These are phyloP conservation scores for Ephestia elutella DNA, from an alignment of 1,140 invertebrate species.

Conservation along the genomic window DNA sequence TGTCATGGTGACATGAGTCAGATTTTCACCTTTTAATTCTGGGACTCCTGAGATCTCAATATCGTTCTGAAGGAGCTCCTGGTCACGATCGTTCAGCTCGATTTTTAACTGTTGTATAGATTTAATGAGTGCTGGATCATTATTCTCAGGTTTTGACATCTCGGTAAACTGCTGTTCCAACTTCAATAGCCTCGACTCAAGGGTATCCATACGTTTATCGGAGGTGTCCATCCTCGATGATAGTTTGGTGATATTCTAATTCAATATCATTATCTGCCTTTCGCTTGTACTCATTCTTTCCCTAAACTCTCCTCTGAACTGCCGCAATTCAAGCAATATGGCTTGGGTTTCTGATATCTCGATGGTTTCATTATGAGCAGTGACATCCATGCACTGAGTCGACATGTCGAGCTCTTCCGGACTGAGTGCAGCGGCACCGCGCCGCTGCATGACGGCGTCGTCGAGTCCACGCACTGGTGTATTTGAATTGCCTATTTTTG, in stretches of 20 bases:
- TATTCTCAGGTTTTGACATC: background rate
- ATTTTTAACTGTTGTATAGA: slow-evolving; percentile 1
- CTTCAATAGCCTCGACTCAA: too few relatives aligned
- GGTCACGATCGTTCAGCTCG: slow-evolving; percentile 13
- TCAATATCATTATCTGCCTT: background rate
- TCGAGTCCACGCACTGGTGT: background rate
- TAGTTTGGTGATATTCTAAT: too few relatives aligned
- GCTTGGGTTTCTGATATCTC: background rate
- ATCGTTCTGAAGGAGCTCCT: slow-evolving; percentile 11
- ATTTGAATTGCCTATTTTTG: background rate
- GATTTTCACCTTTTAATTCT: slow-evolving; percentile 8
- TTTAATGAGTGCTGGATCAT: background rate
- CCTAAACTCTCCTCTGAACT: background rate
- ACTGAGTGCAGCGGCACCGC: background rate
- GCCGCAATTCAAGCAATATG: too few relatives aligned
- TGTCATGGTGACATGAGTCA: background rate
- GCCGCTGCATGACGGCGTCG: background rate
- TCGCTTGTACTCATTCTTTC: background rate
- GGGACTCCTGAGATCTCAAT: slow-evolving; percentile 10
- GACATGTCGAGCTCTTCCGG: too few relatives aligned
- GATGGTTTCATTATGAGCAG: background rate
- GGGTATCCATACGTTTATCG: too few relatives aligned
- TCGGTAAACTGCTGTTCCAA: too few relatives aligned
- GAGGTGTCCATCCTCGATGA: too few relatives aligned
- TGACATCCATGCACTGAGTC: too few relatives aligned